Base-by-base conservation (phyloP, 2,888 invertebrate species). In the Volucella inanis region DNA sequence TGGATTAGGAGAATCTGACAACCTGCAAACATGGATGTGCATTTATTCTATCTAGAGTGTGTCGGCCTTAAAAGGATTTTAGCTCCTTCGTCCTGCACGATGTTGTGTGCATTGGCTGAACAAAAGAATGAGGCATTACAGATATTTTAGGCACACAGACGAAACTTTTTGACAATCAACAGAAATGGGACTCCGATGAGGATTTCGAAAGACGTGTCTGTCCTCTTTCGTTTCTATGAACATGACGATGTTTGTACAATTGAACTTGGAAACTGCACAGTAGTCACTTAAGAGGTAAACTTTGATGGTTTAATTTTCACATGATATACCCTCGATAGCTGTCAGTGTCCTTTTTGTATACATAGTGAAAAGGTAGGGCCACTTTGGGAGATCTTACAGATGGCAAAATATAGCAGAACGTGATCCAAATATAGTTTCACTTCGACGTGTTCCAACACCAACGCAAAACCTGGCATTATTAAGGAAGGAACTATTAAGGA, bases 1-100 rank as follows among this genome's bases (percentile, higher is more conserved):
- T 83, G 82, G 77, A 83, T 83, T 74, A 72, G 50, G 22, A 55
- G 62, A 72, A 72, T 78, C 67, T 72, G 67, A 83, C 72, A 83
- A 83, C 72, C 45, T 68, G 57, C 43, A 70, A 75, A 75, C 74
- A 64, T 55, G 18, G 18, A 22, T 52, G 41, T 59, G 10, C 14
- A 50, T 50, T 10, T 43, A 39, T 45, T 14, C 54, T 61, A 31
- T 61, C 38, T 39, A 39, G 15, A 52, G 41, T 45, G 18, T 22
- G 18, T 39, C 62, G 31, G 14, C 31, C 11, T 3, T 14, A 14
- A 45, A 15, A 39, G 49, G 41, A 45, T 49, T 45, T 62, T 55
- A 31, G 6, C 31, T 74, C 62, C 64, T 47, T 11, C 22, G 39
- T 47, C 57, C 64, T 75, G 65, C 62, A 57, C 74, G 74, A 65